Evolutionary conservation across 2,797 vertebrate species (phyloP).

Genomic region (Sebastolobus altivelis): DNA sequence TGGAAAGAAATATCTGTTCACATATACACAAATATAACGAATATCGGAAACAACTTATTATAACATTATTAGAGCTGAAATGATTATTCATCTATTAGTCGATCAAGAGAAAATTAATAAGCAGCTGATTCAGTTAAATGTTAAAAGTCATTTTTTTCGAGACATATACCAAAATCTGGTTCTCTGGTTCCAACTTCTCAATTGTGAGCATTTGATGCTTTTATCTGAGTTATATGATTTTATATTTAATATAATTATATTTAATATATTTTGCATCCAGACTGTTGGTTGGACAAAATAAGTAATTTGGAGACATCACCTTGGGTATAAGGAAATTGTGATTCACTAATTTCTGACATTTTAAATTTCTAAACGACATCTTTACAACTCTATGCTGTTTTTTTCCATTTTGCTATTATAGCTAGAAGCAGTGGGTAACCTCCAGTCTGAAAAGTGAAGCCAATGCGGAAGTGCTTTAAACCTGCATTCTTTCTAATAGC

Average conservation of each 20-base stretch:
- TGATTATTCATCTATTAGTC: background rate
- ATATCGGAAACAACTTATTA: background rate
- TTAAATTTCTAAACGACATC: background rate
- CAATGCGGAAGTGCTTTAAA: no score
- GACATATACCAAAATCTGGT: background rate
- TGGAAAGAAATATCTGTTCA: slow-evolving; percentile 15
- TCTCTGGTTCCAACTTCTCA: background rate
- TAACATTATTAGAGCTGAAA: background rate
- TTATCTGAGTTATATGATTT: background rate
- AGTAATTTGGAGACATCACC: background rate
- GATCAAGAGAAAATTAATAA: background rate
- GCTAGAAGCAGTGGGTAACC: background rate
- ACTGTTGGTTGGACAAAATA: background rate
- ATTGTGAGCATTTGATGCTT: background rate
- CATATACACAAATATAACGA: background rate
- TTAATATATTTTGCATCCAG: background rate
- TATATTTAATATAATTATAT: background rate
- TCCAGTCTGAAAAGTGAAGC: no score
- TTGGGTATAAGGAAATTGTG: background rate
- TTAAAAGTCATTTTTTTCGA: background rate
- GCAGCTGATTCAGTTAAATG: background rate
- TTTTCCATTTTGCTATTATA: background rate
- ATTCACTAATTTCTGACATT: background rate
- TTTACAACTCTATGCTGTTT: background rate
- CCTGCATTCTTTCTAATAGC: no score